Percentiles rank a stretch among this genome's conserved stretches.
phyloP scores from a whole-genome alignment of 64 coral and sea anemone species.

The Acropora yongei region DNA sequence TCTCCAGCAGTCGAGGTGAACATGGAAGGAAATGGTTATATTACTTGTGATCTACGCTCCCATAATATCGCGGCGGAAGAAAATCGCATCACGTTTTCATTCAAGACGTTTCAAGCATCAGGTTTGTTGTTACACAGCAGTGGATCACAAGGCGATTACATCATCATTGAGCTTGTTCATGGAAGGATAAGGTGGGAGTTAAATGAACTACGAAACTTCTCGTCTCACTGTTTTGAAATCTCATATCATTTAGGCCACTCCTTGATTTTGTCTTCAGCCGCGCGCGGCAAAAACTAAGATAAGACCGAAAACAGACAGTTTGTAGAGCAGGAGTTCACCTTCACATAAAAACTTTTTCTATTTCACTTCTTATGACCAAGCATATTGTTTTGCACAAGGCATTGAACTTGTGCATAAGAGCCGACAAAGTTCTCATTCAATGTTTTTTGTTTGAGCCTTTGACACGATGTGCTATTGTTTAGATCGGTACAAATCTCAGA shows the following conservation, averaged over 20 bases:
- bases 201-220: background rate
- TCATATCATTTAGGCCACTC: background rate
- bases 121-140: slow-evolving; percentile 74
- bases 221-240: background rate
- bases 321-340: too few species aligned
- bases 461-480: background rate
- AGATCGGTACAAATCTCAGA: background rate
- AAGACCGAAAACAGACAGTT: too few species aligned
- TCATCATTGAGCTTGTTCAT: slow-evolving; percentile 83
- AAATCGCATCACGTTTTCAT: slow-evolving; percentile 74
- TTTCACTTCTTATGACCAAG: background rate
- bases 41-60: slow-evolving; percentile 80
- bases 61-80: slow-evolving; percentile 30
- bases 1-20: slow-evolving; percentile 53
- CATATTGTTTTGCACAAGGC: background rate
- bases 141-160: slow-evolving; percentile 80
- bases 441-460: background rate
- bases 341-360: too few species aligned
- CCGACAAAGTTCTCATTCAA: too few species aligned
- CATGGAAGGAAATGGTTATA: slow-evolving; percentile 73
- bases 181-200: slow-evolving; percentile 66
- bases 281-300: background rate
- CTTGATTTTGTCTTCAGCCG: background rate
- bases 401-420: background rate
- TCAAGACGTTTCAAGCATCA: slow-evolving; percentile 83